Conservation (phyloP, 1,140 invertebrate genomes). For the Cylas formicarius region DNA sequence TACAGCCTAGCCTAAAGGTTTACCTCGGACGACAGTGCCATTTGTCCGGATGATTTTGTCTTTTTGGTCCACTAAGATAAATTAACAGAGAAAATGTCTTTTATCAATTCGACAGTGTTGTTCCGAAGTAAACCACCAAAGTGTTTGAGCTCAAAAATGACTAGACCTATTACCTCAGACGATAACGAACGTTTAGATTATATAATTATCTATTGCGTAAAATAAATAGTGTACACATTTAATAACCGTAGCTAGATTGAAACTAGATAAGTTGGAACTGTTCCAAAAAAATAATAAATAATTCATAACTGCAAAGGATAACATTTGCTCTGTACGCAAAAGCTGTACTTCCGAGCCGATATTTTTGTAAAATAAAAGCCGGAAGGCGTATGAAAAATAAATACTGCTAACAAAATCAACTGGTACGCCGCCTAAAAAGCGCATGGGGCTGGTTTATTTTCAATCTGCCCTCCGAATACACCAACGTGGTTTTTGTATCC, state of each 20-base stretch:
- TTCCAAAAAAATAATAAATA: too few species aligned
- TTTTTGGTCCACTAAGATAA: conserved; percentile 22
- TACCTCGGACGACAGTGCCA: too few species aligned
- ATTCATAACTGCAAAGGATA: too few species aligned
- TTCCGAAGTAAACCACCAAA: conserved; percentile 6
- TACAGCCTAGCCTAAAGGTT: conserved; percentile 1
- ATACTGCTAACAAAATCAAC: too few species aligned
- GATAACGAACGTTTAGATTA: conserved; percentile 1
- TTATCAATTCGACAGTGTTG: conserved; percentile 12
- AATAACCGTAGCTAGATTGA: conserved; percentile 6
- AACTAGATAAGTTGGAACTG: too few species aligned
- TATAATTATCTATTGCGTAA: conserved; percentile 2
- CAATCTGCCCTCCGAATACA: too few species aligned
- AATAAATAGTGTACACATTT: conserved; percentile 7
- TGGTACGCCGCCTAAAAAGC: too few species aligned
- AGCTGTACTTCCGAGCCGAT: too few species aligned
- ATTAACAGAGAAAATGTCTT: conserved; percentile 15
- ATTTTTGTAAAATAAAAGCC: too few species aligned
- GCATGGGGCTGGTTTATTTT: too few species aligned
- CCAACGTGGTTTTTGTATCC: too few species aligned
- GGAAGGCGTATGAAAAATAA: too few species aligned
- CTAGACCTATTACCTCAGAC: conserved; percentile 17
- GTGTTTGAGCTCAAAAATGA: conserved; percentile 24
- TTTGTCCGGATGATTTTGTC: conserved; percentile 1
- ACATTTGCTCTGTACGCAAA: conserved; percentile 7